phyloP scores from a whole-genome alignment of 2,888 invertebrate genomes.

The Penaeus monodon region DNA sequence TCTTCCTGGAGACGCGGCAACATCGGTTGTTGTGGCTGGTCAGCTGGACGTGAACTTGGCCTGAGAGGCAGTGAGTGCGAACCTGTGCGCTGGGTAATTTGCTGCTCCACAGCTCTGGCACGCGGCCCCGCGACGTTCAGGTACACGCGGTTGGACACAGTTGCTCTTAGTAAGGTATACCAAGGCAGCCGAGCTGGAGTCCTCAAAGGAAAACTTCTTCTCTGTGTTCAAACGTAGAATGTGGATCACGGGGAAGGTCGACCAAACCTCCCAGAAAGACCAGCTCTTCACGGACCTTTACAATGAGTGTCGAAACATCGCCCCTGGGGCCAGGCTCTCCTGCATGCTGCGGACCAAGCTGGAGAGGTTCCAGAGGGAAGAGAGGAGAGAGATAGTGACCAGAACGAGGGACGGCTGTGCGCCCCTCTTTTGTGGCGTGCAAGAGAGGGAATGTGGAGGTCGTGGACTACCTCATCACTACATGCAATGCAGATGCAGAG shows the following conservation, averaged over 20 bases:
- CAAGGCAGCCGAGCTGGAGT: conserved; percentile 54
- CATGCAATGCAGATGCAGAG: conserved; percentile 87
- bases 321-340: conserved; percentile 59
- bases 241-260: conserved; percentile 61
- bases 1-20: too few species aligned
- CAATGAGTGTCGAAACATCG: conserved; percentile 56
- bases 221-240: conserved; percentile 58
- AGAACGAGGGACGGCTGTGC: conserved; percentile 80
- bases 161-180: conserved; percentile 10
- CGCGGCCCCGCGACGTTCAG: neutral
- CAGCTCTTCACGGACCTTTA: conserved; percentile 56
- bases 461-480: conserved; percentile 85
- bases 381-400: conserved; percentile 78
- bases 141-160: neutral
- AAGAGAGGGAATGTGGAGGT: conserved; percentile 85
- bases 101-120: neutral
- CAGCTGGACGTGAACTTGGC: too few species aligned
- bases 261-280: conserved; percentile 56
- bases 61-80: too few species aligned
- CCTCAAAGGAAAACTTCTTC: conserved; percentile 57
- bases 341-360: conserved; percentile 56
- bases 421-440: conserved; percentile 84
- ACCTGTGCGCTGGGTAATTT: too few species aligned
- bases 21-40: too few species aligned
- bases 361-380: conserved; percentile 73